Conservation (phyloP, 1,140 invertebrate species). For the Teleopsis dalmanni region DNA sequence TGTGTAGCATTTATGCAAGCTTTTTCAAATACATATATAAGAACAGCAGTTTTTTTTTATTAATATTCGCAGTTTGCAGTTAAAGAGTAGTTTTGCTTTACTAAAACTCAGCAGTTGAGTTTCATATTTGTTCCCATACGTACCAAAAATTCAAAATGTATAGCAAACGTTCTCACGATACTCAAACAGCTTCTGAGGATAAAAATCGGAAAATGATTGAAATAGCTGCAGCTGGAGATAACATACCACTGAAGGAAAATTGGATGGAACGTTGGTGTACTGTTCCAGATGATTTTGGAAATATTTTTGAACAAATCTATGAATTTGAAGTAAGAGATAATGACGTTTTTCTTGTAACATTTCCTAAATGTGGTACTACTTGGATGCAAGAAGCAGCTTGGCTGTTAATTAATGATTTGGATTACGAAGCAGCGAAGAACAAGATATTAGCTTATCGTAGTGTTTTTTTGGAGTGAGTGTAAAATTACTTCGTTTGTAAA, state of each 20-base stretch:
- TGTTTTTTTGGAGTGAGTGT: conserved; percentile 43
- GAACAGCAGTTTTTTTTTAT: too few species aligned
- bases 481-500: not conserved
- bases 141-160: too few species aligned
- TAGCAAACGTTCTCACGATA: too few species aligned
- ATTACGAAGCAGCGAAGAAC: conserved; percentile 41
- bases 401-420: conserved; percentile 52
- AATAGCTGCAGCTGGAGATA: not conserved
- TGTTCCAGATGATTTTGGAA: not conserved
- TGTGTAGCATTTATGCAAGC: too few species aligned
- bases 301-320: not conserved
- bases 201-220: not conserved
- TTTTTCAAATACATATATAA: too few species aligned
- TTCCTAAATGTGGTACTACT: conserved; percentile 50
- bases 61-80: too few species aligned
- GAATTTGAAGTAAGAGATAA: conserved; percentile 33
- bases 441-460: conserved; percentile 51
- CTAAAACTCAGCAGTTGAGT: too few species aligned
- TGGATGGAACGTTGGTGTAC: not conserved
- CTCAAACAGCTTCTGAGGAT: not conserved
- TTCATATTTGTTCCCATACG: too few species aligned
- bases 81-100: too few species aligned
- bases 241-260: conserved; percentile 4
- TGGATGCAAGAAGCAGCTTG: conserved; percentile 62
- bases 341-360: conserved; percentile 48